These are phyloP conservation scores for Drosophila carrolli DNA, from an alignment of 1,140 invertebrate species.

Conservation along the genomic window DNA sequence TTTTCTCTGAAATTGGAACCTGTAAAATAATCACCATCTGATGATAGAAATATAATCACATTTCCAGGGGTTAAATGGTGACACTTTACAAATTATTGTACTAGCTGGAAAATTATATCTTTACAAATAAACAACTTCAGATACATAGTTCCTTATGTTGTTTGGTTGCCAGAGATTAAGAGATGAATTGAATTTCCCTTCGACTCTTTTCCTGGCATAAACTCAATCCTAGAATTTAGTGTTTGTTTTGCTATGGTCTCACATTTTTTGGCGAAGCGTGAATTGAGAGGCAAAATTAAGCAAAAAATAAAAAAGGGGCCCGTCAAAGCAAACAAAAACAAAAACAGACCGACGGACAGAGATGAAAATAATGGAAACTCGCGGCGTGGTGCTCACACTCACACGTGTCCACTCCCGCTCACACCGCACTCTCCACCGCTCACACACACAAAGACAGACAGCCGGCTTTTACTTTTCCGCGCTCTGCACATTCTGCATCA, in stretches of 20 bases:
- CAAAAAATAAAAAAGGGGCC: conserved; percentile 18
- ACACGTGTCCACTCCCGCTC: conserved; percentile 9
- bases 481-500: conserved; percentile 69
- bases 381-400: conserved; percentile 11
- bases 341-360: conserved; percentile 24
- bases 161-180: neutral
- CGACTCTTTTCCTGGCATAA: neutral
- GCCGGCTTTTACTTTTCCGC: conserved; percentile 77
- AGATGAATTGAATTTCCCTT: neutral
- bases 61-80: no score
- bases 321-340: conserved; percentile 44
- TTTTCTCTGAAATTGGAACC: no score
- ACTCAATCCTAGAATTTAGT: conserved; percentile 3
- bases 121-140: no score
- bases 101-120: no score
- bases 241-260: conserved; percentile 7
- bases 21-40: no score
- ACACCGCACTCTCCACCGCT: conserved; percentile 21
- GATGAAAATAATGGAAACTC: conserved; percentile 34
- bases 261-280: conserved; percentile 14
- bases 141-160: no score
- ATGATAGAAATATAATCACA: no score
- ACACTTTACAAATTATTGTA: no score
- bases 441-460: conserved; percentile 51
- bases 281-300: conserved; percentile 10